Conservation (phyloP, 2,797 vertebrate genomes). For the Zonotrichia albicollis region DNA sequence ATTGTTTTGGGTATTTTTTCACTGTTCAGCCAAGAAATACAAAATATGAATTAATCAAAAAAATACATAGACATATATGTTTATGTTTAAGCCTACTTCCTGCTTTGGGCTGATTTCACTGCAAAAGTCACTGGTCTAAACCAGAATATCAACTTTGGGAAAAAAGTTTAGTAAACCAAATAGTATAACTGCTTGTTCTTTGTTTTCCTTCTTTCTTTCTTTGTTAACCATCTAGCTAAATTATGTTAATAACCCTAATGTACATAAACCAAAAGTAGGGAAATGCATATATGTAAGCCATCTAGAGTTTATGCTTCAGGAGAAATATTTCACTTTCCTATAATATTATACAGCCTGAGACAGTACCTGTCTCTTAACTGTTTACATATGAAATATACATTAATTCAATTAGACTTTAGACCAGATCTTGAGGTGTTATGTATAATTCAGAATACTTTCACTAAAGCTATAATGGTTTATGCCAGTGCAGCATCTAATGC, state of each 20-base stretch:
- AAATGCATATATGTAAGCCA: not conserved
- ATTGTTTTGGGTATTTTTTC: not conserved
- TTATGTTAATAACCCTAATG: not conserved
- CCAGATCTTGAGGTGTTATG: not conserved
- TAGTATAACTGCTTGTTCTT: fast-evolving
- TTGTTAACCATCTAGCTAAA: not conserved
- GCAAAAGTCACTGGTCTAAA: not conserved
- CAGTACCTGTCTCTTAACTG: not conserved
- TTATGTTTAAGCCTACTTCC: not conserved
- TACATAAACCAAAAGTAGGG: not conserved
- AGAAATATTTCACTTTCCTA: not conserved
- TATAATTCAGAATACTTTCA: not conserved
- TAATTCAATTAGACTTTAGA: not conserved
- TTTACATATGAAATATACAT: not conserved
- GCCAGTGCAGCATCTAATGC: not conserved
- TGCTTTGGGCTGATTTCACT: slow-evolving; percentile 22
- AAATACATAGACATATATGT: not conserved
- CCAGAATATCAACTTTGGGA: not conserved
- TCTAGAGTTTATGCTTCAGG: not conserved
- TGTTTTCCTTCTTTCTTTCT: not conserved
- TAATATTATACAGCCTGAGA: not conserved
- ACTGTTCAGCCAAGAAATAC: not conserved
- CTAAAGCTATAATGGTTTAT: not conserved
- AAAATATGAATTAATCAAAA: not conserved
- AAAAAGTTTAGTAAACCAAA: not conserved